Percentiles rank a stretch among this genome's conserved stretches.
Evolutionary conservation across 2,888 invertebrate species (phyloP).

Genomic region (Nematopogon swammerdamellus): DNA sequence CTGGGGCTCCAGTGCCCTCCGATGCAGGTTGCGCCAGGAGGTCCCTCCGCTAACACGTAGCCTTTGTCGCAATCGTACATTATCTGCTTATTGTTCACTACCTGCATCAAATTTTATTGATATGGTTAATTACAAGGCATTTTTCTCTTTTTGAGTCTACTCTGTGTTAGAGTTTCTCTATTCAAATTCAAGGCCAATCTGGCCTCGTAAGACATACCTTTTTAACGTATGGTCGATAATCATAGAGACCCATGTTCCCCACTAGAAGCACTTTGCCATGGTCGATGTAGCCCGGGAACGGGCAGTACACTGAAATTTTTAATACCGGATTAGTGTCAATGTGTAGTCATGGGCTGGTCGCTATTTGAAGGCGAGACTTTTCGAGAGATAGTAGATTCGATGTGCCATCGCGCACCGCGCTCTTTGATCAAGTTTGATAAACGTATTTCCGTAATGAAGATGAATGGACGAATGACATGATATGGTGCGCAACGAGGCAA

Average conservation of each 20-base stretch:
- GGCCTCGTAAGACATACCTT: too few species aligned
- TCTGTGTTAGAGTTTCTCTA: too few species aligned
- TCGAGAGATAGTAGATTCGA: too few species aligned
- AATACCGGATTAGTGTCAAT: constrained; percentile 5
- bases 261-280: constrained; percentile 90
- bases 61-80: constrained; percentile 95
- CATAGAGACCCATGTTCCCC: constrained; percentile 94
- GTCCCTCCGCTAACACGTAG: constrained; percentile 81
- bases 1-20: constrained; percentile 93
- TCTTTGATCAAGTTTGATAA: too few species aligned
- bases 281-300: constrained; percentile 85
- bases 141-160: too few species aligned
- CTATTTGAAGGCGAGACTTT: too few species aligned
- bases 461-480: too few species aligned
- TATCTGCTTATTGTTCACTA: constrained; percentile 88
- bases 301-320: constrained; percentile 83
- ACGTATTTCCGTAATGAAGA: too few species aligned
- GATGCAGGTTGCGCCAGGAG: constrained; percentile 92
- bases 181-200: too few species aligned
- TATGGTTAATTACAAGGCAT: too few species aligned
- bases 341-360: not conserved
- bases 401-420: too few species aligned
- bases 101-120: constrained; percentile 29
- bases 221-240: constrained; percentile 90
- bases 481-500: too few species aligned